Base-by-base conservation (phyloP, 2,888 invertebrate genomes). In the Exephanes ischioxanthus region DNA sequence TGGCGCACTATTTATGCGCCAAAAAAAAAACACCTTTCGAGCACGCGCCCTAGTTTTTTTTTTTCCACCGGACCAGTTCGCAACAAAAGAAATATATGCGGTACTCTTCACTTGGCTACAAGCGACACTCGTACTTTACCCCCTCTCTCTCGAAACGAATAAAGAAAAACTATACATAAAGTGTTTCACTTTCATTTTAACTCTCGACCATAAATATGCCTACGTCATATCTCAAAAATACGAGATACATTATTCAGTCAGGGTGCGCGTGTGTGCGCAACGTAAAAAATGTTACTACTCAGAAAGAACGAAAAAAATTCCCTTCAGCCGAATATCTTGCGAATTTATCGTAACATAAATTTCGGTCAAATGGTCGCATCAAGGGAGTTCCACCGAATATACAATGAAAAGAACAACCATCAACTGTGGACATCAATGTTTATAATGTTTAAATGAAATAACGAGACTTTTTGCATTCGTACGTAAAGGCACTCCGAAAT, bases 1-100 rank as follows among this genome's bases (percentile, higher is more conserved):
- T 75, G 68, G 68, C 68, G 41, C 61, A 51, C 58, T 61, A 75
- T 81, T 75, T 76, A 81, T 81, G 75, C 45, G 73, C 55, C 19
- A 30, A 41, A 22, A 26, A 26, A 41, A 26, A 51, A n/a, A 51
- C 51, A 30, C 30, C n/a, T 71, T 71, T 71, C 30, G 30, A 63
- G 63, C 53, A 53, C 51, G 26, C 53, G 30, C n/a, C n/a, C 70
- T 1, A 11, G 30, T 70, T 30, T 33, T 51, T 71, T 51, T 71
- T 51, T 71, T 30, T 53, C 6, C n/a, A 53, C 30, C 7, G 48
- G 33, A 30, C 14, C 30, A 0, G 63, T 5, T 63, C 16, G 63
- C 63, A 63, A 33, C 61, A 33, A 51, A 70, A 48, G 45, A 79
- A 71, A 63, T 30, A 48, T 19, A 63, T 63, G 33, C 45, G 45